Conservation (phyloP, 2,888 invertebrate species). For the Notodonta dromedarius region DNA sequence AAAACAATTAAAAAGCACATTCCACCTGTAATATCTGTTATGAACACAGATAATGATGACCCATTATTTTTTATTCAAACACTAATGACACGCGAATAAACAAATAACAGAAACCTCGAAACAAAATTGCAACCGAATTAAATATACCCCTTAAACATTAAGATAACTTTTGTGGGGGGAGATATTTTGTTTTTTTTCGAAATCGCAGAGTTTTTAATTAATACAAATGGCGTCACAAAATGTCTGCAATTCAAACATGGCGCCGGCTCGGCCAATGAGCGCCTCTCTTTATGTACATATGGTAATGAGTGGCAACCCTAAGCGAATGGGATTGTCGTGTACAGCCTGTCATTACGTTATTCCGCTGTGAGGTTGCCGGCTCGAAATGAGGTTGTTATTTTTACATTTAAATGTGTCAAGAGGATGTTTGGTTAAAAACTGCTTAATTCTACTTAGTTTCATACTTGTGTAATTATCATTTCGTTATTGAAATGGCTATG, state of each 20-base stretch:
- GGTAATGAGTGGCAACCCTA: slow-evolving; percentile 79
- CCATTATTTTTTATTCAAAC: neutral
- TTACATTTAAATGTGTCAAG: slow-evolving; percentile 57
- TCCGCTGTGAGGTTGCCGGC: slow-evolving; percentile 54
- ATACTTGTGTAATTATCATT: no score
- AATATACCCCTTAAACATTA: slow-evolving; percentile 46
- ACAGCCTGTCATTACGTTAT: slow-evolving; percentile 74
- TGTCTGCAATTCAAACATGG: slow-evolving; percentile 71
- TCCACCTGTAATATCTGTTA: neutral
- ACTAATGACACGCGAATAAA: slow-evolving; percentile 5
- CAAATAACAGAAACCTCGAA: slow-evolving; percentile 12
- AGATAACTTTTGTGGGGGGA: slow-evolving; percentile 50
- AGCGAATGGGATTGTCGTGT: slow-evolving; percentile 82
- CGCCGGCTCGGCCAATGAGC: slow-evolving; percentile 62
- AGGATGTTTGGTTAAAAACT: slow-evolving; percentile 10
- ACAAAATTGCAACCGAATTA: slow-evolving; percentile 33
- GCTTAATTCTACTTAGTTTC: neutral
- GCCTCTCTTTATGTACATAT: slow-evolving; percentile 75
- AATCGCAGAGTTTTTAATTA: slow-evolving; percentile 59
- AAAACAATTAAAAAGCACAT: neutral
- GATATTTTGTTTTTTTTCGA: slow-evolving; percentile 22
- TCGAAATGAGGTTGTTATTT: slow-evolving; percentile 62
- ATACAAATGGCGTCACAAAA: slow-evolving; percentile 73
- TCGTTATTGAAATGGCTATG: no score
- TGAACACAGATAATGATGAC: neutral